Base-by-base conservation (phyloP, 2,888 invertebrate species). In the Sphaeridia pumilis region DNA sequence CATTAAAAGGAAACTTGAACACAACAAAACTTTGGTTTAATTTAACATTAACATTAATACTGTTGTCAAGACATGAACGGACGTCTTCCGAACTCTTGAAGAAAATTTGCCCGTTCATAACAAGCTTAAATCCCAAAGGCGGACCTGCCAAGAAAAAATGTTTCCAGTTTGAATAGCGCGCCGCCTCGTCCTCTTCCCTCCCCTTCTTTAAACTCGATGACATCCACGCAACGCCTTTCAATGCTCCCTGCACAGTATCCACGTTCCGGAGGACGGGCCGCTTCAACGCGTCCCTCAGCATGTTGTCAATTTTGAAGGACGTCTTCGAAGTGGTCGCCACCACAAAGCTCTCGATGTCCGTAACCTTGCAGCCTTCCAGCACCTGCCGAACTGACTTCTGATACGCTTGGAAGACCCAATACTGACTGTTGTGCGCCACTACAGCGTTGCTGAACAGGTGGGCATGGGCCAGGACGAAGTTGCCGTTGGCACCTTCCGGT, bases 291-390 rank as follows among this genome's bases (percentile, higher is more conserved):
- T 38, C 38, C 5, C 38, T 7, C 4, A 38, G 12, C 38, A 38
- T 38, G 38, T 38, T 38, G 17, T 38, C 38, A 17, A 38, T 38
- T 17, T 38, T 38, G 38, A 38, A 38, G 38, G 38, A 38, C 20
- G 12, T 38, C 20, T 38, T 38, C 10, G 10, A 7, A 12, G 38
- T 14, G 38, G 12, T 38, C 17, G 20, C 4, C 17, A 38, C 5
- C 10, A 38, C 12, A 20, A 5, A 38, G 38, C 17, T 14, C 5
- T 38, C 38, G 10, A 38, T 17, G n/a, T n/a, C n/a, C n/a, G n/a
- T n/a, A 14, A 5, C 38, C 7, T 5, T 20, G 12, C 5, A 5
- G 17, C 20, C 38, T 17, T 14, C 38, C 38, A 17, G 12, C 17
- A 38, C 12, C 17, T 5, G 12, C 17, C 17, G 7, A 17, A 38